These are phyloP conservation scores for Stenotaenia linearis DNA, from an alignment of 2,888 invertebrate species.

Conservation along the genomic window DNA sequence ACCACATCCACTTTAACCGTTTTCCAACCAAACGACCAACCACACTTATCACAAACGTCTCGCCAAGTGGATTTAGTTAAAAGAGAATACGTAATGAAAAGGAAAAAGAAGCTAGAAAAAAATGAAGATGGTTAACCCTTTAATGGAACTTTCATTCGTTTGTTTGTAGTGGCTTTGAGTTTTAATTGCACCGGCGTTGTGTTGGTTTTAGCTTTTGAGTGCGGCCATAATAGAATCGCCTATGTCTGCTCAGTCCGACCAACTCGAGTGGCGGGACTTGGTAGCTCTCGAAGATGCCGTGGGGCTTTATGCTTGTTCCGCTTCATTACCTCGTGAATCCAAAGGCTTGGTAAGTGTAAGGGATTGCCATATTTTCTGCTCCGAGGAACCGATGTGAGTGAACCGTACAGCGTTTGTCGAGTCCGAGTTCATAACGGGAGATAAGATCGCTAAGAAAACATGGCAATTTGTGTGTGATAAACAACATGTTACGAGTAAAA, in stretches of 20 bases:
- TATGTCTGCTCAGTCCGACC: neutral
- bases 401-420: neutral
- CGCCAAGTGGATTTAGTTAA: neutral
- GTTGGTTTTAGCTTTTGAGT: neutral
- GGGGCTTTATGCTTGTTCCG: slow-evolving; percentile 2
- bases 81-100: no score
- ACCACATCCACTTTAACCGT: no score
- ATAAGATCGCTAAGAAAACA: slow-evolving; percentile 12
- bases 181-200: neutral
- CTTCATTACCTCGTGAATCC: slow-evolving; percentile 14
- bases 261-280: neutral
- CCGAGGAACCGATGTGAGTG: neutral
- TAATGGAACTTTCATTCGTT: neutral
- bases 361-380: slow-evolving; percentile 19
- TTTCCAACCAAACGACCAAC: no score
- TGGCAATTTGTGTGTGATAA: slow-evolving; percentile 15
- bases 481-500: neutral
- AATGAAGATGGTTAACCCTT: neutral
- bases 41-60: neutral
- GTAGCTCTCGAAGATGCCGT: slow-evolving; percentile 3
- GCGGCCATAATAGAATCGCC: neutral
- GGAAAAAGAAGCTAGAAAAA: neutral
- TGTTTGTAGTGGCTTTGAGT: neutral
- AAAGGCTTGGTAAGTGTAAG: slow-evolving; percentile 6
- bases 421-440: slow-evolving; percentile 2